A percentile compares a stretch with the other conserved stretches of the same genome.
Evolutionary conservation across 2,888 invertebrate species (phyloP).

Genomic region (Dolichomitus sp.): DNA sequence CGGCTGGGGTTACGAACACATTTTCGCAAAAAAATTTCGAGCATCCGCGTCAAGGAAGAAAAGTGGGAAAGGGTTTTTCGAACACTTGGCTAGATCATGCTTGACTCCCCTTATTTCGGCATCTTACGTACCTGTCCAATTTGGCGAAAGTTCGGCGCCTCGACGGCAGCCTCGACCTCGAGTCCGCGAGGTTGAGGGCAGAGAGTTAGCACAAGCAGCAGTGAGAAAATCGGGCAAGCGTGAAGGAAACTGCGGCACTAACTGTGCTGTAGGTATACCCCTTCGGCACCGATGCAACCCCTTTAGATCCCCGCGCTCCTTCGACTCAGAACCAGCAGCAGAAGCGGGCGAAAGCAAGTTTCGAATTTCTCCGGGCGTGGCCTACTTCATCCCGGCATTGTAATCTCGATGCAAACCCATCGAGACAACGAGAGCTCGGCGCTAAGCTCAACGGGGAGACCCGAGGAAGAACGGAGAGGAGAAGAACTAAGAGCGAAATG

Average conservation of each 20-base stretch:
- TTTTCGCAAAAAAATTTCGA: not conserved
- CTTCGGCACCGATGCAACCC: conserved; percentile 35
- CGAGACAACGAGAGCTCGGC: conserved; percentile 62
- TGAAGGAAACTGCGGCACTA: conserved; percentile 64
- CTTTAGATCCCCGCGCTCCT: conserved; percentile 25
- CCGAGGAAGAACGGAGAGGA: conserved; percentile 10
- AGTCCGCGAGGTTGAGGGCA: not conserved
- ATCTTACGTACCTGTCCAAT: conserved; percentile 59
- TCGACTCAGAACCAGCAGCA: conserved; percentile 22
- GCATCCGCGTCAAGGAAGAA: not conserved
- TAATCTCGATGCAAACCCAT: conserved; percentile 69
- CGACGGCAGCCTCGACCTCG: conserved; percentile 40
- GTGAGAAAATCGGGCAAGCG: conserved; percentile 64
- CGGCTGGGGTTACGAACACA: not conserved
- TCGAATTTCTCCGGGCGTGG: conserved; percentile 70
- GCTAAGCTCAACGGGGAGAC: conserved; percentile 30
- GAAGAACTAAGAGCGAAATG: conserved; percentile 44
- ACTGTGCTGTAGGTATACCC: conserved; percentile 51
- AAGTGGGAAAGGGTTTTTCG: not conserved
- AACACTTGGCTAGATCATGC: conserved; percentile 28
- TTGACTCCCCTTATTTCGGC: conserved; percentile 25
- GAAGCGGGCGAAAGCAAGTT: conserved; percentile 57
- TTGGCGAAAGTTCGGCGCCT: conserved; percentile 58
- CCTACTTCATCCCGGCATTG: conserved; percentile 68
- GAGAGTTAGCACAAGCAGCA: conserved; percentile 26